Evolutionary conservation across 2,797 vertebrate genomes (phyloP), one percentile per base, ranked within the genome.

Genomic region (Podargus strigoides): DNA sequence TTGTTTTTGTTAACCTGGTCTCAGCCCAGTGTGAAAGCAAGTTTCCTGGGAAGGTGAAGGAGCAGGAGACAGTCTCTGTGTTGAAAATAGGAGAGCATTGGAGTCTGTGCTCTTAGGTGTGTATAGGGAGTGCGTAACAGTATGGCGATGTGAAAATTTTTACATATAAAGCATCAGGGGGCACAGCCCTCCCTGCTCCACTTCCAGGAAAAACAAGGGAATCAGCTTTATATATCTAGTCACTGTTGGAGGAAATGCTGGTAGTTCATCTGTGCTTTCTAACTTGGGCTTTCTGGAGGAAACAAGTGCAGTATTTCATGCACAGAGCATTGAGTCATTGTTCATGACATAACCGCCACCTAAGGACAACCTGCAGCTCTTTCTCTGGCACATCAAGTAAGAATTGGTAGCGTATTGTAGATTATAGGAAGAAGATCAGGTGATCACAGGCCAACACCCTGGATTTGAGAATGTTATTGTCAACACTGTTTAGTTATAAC

Each of bases 1-100:
- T 93, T 94, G 87, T 78, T 95, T 84, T 46, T 94, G 66, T 70
- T 89, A 56, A 58, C 46, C 56, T 87, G 73, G 24, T 85, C 60
- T 58, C 53, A 88, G 79, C 53, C 59, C 73, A 41, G 1, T 6
- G 4, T 50, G 42, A 53, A 72, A 72, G n/a, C 49, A 74, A 10
- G 30, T 36, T 74, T 62, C 49, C 11, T 66, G 84, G 56, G 90
- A 53, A 32, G 10, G 0, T n/a, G 53, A 60, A 60, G 59, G 20
- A 72, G 50, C 55, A 59, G 75, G 32, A 23, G n/a, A 14, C 3
- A 6, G 14, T 47, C 12, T 75, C 42, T 7, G 0, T 19, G 39
- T 36, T 3, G 0, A 44, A 46, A 46, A 0, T 3, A 6, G 18
- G 21, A 58, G 58, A 50, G 12, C 34, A 3, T 0, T 84, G 62